phyloP scores from a whole-genome alignment of 35 echinoderm and acorn worm species.

The Apostichopus japonicus region DNA sequence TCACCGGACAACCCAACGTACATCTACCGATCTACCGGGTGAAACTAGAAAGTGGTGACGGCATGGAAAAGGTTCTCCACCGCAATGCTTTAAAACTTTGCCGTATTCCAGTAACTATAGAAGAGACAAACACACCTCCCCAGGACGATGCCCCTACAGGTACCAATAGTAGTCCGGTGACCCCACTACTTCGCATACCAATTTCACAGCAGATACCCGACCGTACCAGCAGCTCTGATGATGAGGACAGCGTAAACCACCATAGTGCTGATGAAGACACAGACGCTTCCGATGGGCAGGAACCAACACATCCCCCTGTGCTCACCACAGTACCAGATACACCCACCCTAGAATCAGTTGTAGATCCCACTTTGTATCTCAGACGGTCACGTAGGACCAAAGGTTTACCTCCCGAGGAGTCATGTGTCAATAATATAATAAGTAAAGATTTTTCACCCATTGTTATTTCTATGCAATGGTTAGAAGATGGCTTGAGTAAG shows the following conservation, averaged over 20 bases:
- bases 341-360: too few relatives aligned
- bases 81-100: not conserved
- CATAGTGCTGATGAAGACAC: not conserved
- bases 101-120: not conserved
- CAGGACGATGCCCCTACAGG: not conserved
- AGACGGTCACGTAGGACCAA: too few relatives aligned
- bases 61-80: not conserved
- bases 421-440: too few relatives aligned
- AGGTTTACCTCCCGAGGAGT: too few relatives aligned
- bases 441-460: too few relatives aligned
- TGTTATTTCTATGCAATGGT: too few relatives aligned
- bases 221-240: not conserved
- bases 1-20: conserved; percentile 36
- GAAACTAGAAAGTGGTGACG: conserved; percentile 36
- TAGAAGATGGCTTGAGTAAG: too few relatives aligned
- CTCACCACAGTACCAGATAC: too few relatives aligned
- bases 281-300: not conserved
- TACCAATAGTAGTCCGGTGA: not conserved
- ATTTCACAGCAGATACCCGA: not conserved
- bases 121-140: not conserved
- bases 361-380: too few relatives aligned
- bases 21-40: conserved; percentile 5
- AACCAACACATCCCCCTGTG: too few relatives aligned
- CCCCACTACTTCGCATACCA: not conserved
- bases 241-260: not conserved